A percentile compares a stretch with the other conserved stretches of the same genome.
These are phyloP conservation scores for Oriolus oriolus DNA, from an alignment of 2,113 vertebrate species.

Conservation along the genomic window DNA sequence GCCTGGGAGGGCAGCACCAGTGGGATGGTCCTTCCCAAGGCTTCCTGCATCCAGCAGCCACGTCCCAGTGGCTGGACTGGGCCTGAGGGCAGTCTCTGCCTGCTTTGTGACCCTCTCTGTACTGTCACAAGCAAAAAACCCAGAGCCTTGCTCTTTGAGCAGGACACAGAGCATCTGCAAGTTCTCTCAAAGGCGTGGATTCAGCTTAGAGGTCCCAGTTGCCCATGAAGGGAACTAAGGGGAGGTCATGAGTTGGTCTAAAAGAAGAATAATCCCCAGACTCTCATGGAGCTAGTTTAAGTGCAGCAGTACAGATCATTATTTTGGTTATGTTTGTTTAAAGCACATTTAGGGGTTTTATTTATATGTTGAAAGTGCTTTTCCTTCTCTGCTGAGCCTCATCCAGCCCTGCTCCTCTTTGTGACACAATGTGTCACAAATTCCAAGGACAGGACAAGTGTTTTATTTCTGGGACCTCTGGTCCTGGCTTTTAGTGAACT, in stretches of 20 bases:
- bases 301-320: neutral
- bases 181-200: neutral
- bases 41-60: neutral
- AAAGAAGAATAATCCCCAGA: neutral
- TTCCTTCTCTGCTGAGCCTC: neutral
- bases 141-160: neutral
- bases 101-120: neutral
- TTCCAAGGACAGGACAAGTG: neutral
- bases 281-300: neutral
- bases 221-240: neutral
- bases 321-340: neutral
- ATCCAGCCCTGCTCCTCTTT: neutral
- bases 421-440: neutral
- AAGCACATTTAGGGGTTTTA: neutral
- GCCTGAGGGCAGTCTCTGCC: neutral
- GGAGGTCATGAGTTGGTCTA: neutral
- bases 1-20: neutral
- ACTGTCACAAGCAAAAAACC: neutral
- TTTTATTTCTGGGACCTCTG: neutral
- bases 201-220: neutral
- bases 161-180: neutral
- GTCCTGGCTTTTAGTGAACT: neutral
- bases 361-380: neutral
- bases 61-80: accelerated
- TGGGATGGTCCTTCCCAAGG: neutral